Evolutionary conservation across 2,888 invertebrate species (phyloP).

Genomic region (Mesorhabditis belari): DNA sequence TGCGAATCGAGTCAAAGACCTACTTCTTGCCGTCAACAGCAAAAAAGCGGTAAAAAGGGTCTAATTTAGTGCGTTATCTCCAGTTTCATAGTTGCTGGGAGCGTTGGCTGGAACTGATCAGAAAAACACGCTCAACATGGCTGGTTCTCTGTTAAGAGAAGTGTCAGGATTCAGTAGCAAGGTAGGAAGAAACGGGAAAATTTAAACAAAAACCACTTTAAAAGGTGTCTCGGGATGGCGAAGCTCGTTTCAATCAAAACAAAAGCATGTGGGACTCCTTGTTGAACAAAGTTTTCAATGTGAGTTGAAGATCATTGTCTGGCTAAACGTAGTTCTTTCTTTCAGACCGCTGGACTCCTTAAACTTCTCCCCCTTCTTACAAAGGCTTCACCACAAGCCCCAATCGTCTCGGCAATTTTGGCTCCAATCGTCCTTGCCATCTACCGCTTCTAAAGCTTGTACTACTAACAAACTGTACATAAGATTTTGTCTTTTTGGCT

Average conservation of each 20-base stretch:
- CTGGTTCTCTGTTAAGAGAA: conserved; percentile 22
- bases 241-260: conserved; percentile 32
- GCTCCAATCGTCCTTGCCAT: conserved; percentile 24
- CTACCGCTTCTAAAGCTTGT: conserved; percentile 5
- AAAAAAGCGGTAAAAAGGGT: not conserved
- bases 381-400: not conserved
- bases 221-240: conserved; percentile 29
- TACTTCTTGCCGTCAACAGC: conserved; percentile 27
- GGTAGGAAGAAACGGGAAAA: conserved; percentile 12
- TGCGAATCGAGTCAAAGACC: conserved; percentile 30
- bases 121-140: conserved; percentile 31
- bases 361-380: conserved; percentile 12
- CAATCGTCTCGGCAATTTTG: conserved; percentile 19
- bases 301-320: not conserved
- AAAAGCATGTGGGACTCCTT: conserved; percentile 31
- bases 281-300: conserved; percentile 28
- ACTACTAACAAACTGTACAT: not conserved
- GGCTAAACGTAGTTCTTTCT: not conserved
- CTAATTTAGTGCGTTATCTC: not conserved
- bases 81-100: conserved; percentile 13
- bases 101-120: conserved; percentile 32
- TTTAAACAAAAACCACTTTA: conserved; percentile 4
- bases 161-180: conserved; percentile 25
- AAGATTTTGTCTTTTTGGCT: no score
- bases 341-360: conserved; percentile 8